Conservation (phyloP, 2,888 invertebrate species). For the Kryphioiulus occultus region DNA sequence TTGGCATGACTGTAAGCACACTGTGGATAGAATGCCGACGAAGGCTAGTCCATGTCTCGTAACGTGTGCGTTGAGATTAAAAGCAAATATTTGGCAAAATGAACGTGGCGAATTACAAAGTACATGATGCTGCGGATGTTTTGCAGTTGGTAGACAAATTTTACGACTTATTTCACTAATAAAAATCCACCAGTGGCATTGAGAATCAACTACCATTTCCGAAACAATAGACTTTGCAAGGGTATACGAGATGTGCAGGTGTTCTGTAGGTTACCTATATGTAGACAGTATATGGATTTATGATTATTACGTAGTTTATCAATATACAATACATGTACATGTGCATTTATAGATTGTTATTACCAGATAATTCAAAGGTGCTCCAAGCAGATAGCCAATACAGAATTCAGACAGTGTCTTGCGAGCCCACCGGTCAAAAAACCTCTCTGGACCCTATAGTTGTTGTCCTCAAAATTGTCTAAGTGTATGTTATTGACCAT, state of each 20-base stretch:
- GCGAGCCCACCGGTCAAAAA: background rate
- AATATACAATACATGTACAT: too few species aligned
- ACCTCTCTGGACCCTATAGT: background rate
- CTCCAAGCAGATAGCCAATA: background rate
- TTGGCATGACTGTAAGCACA: too few species aligned
- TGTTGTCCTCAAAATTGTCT: background rate
- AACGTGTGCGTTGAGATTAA: background rate
- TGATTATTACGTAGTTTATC: background rate
- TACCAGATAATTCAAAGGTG: too few species aligned
- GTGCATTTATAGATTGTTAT: background rate
- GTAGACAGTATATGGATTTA: background rate
- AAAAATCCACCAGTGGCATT: too few species aligned
- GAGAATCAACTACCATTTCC: too few species aligned
- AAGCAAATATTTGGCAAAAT: background rate
- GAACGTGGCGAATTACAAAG: background rate
- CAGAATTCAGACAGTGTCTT: background rate
- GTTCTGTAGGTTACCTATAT: background rate
- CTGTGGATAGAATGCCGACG: background rate
- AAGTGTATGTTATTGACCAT: background rate
- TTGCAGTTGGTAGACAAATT: background rate
- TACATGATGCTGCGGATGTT: background rate
- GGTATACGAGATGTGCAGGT: background rate
- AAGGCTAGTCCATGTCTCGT: background rate
- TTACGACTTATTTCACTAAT: too few species aligned
- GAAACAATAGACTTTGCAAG: too few species aligned